Evolutionary conservation across 2,797 vertebrate genomes (phyloP), one percentile per base, ranked within the genome.

Genomic region (Luscinia luscinia): DNA sequence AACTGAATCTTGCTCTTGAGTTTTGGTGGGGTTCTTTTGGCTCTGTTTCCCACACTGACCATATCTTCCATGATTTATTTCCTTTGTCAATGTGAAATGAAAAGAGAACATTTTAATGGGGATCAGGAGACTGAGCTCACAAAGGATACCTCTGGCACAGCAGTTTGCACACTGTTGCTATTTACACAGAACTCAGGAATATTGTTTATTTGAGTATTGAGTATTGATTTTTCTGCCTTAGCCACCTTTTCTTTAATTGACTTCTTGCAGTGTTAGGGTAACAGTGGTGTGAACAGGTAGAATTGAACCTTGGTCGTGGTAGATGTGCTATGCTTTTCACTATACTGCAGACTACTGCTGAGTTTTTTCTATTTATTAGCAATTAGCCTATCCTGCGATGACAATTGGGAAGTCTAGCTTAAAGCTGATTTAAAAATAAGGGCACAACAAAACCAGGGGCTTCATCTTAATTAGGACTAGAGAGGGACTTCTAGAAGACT

Each of bases 191-290:
- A 68, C 43, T 88, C 51, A 40, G 67, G 32, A 76, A 91, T 84
- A 86, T 59, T 85, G 36, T 77, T 93, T 85, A 67, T 89, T 72
- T 94, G 69, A 84, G 36, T 77, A 95, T 49, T 54, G 63, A 79
- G 30, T 87, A 93, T 91, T 1, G 38, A 82, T 83, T 94, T 87
- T 88, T 91, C 87, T 81, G 24, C 52, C 32, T 68, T 55, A 89
- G 34, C 51, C 66, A 49, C 36, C 17, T 76, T 91, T 87, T 93
- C 91, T 83, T 93, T 93, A 94, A 87, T 89, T 83, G 46, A 36
- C 36, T 85, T 81, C 41, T 82, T 87, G 34, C 54, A 83, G 32
- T 69, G 43, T 49, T 74, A 59, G 49, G 54, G 55, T 55, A 79
- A 34, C 41, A 78, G 23, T 5, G 2, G 7, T 24, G 22, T 43